Percentiles rank a stretch among this genome's conserved stretches.
Conservation (phyloP, 2,797 vertebrate species). For the Trichosurus vulpecula region DNA sequence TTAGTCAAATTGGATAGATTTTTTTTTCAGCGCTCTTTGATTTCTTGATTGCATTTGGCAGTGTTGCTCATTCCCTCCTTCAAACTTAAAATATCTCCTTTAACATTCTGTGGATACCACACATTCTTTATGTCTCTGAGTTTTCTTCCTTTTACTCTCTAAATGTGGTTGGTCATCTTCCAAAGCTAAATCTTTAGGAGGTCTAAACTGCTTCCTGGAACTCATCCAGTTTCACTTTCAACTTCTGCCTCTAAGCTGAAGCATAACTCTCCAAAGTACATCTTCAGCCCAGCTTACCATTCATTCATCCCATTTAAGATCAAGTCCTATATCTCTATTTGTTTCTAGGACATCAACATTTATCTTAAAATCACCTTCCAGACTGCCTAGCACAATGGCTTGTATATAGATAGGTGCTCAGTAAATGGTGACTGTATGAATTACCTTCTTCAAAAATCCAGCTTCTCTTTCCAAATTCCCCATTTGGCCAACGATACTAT, state of each 20-base stretch:
- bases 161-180: neutral
- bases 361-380: slow-evolving; percentile 26
- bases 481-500: slow-evolving; percentile 8
- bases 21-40: neutral
- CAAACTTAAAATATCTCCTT: slow-evolving; percentile 16
- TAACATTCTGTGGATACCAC: neutral
- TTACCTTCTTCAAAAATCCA: neutral
- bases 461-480: slow-evolving; percentile 49
- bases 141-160: neutral
- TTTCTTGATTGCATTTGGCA: neutral
- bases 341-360: neutral
- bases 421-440: neutral
- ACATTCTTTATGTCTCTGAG: neutral
- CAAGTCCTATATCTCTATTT: neutral
- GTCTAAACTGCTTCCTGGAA: neutral
- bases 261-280: neutral
- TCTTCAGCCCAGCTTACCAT: neutral
- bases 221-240: neutral
- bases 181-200: neutral
- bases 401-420: neutral
- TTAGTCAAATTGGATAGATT: neutral
- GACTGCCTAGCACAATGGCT: neutral
- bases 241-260: neutral
- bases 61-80: neutral
- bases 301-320: neutral